A percentile compares a stretch with the other conserved stretches of the same genome.
Evolutionary conservation across 2,888 invertebrate genomes (phyloP).

Genomic region (Acronicta alni): DNA sequence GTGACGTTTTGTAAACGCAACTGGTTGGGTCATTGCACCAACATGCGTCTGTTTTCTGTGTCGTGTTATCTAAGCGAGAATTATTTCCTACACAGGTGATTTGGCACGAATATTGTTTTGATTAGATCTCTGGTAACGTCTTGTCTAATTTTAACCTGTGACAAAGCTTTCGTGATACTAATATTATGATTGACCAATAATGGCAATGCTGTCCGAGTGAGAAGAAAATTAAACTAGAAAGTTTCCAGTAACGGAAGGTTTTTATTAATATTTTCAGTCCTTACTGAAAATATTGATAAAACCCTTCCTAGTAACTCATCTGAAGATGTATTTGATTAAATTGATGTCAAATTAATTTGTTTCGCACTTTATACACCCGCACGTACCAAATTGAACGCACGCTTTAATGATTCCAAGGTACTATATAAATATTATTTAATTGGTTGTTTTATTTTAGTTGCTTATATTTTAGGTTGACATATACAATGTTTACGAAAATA

Average conservation of each 20-base stretch:
- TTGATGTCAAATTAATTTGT: too few relatives aligned
- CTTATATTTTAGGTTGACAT: not conserved
- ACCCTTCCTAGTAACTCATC: too few relatives aligned
- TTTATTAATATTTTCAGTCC: too few relatives aligned
- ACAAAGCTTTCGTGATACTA: constrained; percentile 19
- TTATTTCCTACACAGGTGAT: constrained; percentile 33
- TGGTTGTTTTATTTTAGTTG: too few relatives aligned
- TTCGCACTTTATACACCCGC: too few relatives aligned
- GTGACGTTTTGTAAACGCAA: constrained; percentile 25
- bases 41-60: constrained; percentile 15
- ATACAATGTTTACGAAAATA: constrained; percentile 5
- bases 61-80: constrained; percentile 32
- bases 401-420: too few relatives aligned
- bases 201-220: constrained; percentile 16
- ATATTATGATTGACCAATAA: constrained; percentile 19
- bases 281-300: too few relatives aligned
- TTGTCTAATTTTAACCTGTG: constrained; percentile 34
- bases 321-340: too few relatives aligned
- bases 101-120: constrained; percentile 33
- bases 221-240: not conserved
- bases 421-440: too few relatives aligned
- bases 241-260: too few relatives aligned
- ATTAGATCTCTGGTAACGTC: constrained; percentile 26
- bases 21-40: constrained; percentile 31
- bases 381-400: too few relatives aligned